A percentile compares a stretch with the other conserved stretches of the same genome.
Conservation (phyloP, 1,140 invertebrate genomes). For the Acyrthosiphon pisum region DNA sequence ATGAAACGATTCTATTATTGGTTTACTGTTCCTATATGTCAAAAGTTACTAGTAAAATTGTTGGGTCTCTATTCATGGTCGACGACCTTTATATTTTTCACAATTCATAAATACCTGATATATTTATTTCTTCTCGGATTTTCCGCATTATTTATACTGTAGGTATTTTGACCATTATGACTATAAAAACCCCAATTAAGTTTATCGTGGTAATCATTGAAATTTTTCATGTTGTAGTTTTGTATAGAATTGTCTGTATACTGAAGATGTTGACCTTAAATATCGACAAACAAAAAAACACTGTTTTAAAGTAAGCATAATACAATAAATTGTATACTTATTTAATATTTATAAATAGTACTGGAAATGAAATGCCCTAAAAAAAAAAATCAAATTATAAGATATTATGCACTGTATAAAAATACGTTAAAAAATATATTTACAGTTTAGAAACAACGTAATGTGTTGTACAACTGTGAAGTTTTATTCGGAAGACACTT, state of each 20-base stretch:
- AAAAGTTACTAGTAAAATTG: not conserved
- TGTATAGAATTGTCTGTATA: not conserved
- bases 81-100: not conserved
- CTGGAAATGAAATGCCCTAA: not conserved
- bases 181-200: not conserved
- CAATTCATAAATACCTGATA: not conserved
- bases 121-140: not conserved
- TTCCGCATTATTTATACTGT: not conserved
- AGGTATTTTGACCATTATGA: constrained; percentile 19
- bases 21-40: not conserved
- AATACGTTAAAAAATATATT: not conserved
- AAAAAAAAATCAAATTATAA: not conserved
- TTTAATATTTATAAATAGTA: not conserved
- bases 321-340: not conserved
- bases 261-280: not conserved
- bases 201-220: not conserved
- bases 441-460: not conserved
- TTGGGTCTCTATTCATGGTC: not conserved
- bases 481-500: too few species aligned
- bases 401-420: not conserved
- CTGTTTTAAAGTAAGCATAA: not conserved
- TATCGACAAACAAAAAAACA: not conserved
- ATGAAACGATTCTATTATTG: not conserved
- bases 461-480: too few species aligned
- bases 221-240: not conserved